Conservation (phyloP, 2,888 invertebrate species). For the Gortyna flavago region DNA sequence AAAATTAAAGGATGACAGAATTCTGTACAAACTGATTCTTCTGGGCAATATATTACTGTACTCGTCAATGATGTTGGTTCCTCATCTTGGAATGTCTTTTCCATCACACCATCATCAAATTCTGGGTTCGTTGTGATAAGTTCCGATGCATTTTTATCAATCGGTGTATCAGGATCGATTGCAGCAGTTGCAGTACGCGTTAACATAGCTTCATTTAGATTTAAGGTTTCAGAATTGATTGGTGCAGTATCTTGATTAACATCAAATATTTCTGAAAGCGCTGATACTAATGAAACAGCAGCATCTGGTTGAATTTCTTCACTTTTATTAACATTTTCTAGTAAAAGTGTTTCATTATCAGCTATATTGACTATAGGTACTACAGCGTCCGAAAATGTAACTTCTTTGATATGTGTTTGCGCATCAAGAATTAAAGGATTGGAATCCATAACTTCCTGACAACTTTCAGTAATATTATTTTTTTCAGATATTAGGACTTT, state of each 20-base stretch:
- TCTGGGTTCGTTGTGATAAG: neutral
- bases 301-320: neutral
- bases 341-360: neutral
- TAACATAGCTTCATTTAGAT: neutral
- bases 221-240: neutral
- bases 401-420: neutral
- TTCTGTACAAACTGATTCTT: neutral
- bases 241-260: conserved; percentile 7
- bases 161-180: neutral
- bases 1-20: neutral
- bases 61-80: neutral
- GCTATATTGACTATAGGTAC: neutral
- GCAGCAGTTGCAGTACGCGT: neutral
- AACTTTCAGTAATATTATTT: neutral
- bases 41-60: neutral
- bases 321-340: conserved; percentile 4
- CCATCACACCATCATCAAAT: neutral
- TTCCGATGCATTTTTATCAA: neutral
- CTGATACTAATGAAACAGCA: conserved; percentile 17
- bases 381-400: neutral
- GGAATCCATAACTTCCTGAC: neutral
- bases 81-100: neutral
- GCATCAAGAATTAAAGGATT: neutral
- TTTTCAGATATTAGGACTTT: neutral
- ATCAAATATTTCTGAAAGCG: conserved; percentile 22